Evolutionary conservation across 2,797 vertebrate genomes (phyloP), one percentile per base, ranked within the genome.

Genomic region (Cryptoprocta ferox): DNA sequence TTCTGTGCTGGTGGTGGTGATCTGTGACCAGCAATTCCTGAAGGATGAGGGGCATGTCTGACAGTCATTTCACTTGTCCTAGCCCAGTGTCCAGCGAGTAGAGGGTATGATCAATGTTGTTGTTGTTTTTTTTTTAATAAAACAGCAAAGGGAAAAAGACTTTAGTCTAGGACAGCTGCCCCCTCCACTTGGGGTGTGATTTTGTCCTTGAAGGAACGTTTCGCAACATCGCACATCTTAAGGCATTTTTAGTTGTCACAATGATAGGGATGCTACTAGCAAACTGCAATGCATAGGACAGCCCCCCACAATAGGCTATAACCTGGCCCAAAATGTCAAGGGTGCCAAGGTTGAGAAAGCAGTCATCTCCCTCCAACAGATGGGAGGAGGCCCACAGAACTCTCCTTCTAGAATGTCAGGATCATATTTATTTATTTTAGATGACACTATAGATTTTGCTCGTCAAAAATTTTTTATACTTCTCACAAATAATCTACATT

Each of bases 291-390:
- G 32, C n/a, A 5, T 0, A 30, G 53, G 42, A 13, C 8, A 32
- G 24, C 65, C 16, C 42, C 16, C 15, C 45, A 45, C 5, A 7
- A 9, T 18, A 42, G 45, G 53, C 32, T 37, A 71, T 3, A 15
- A 42, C 76, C 42, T 53, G 61, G 59, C 19, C 37, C 35, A 10
- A 71, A 26, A n/a, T 10, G 45, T 21, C 24, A 39, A 39, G 1
- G 7, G 35, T 12, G 21, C 45, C 7, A 5, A 75, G 48, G 48
- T 1, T 6, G 5, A 79, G 73, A 63, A 50, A 63, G 14, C 68
- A 0, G 45, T 1, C 4, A 1, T 1, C n/a, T n/a, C n/a, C n/a
- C n/a, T n/a, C n/a, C n/a, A 45, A 6, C 37, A 6, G 50, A 45
- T 1, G 26, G 10, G 8, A 56, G 50, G 50, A 85, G n/a, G 19